phyloP scores from a whole-genome alignment of 2,888 invertebrate species.

The Chymomyza procnemis region DNA sequence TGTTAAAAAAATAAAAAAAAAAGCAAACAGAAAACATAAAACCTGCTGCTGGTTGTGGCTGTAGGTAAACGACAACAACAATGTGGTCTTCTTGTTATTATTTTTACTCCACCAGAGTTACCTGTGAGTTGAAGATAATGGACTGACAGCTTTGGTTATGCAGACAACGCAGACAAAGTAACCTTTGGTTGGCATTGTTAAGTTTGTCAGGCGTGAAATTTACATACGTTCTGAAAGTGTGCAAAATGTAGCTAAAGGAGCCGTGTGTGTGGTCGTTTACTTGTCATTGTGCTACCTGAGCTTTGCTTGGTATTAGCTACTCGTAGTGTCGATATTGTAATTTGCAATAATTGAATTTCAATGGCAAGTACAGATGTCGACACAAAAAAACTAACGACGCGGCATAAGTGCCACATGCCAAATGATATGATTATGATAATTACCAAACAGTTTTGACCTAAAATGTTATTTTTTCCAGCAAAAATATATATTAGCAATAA shows the following conservation, averaged over 20 bases:
- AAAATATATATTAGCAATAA: no score
- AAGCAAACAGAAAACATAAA: no score
- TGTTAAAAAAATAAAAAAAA: neutral
- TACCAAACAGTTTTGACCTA: no score
- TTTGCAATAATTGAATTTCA: neutral
- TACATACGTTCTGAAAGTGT: neutral
- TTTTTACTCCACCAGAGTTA: neutral
- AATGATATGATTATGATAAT: no score
- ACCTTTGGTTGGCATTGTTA: neutral
- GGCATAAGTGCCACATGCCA: no score
- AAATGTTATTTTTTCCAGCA: no score
- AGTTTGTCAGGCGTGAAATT: constrained; percentile 18
- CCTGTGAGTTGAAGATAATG: constrained; percentile 1
- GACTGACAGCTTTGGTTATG: neutral
- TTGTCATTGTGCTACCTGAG: neutral
- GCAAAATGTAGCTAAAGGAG: neutral
- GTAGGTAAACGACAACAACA: neutral
- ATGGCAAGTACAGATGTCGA: neutral
- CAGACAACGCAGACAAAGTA: neutral
- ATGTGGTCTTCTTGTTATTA: neutral
- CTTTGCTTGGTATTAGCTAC: neutral
- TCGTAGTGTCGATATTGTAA: neutral
- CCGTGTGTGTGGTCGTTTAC: neutral
- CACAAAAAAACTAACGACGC: neutral
- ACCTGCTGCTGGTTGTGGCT: neutral